Evolutionary conservation across 2,888 invertebrate genomes (phyloP).

Genomic region (Pachymerium ferrugineum): DNA sequence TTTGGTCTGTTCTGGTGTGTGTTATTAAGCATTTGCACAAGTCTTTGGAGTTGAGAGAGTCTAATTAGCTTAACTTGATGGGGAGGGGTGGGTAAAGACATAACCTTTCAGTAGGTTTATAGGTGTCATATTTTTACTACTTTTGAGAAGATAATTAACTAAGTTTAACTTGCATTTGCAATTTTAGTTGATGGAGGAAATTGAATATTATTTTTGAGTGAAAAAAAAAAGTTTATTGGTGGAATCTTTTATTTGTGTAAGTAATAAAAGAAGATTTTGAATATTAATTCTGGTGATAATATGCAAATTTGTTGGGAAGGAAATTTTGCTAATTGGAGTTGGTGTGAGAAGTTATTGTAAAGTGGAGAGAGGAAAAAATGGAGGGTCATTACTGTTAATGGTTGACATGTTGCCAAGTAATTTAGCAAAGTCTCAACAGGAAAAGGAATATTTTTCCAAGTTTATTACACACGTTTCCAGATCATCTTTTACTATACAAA

Average conservation of each 20-base stretch:
- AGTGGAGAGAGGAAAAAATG: background rate
- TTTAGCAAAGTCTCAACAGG: background rate
- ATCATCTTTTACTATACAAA: background rate
- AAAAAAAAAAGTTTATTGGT: no score
- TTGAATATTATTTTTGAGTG: no score
- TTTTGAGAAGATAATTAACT: background rate
- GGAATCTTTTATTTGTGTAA: background rate
- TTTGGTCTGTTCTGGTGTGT: no score
- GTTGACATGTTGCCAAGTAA: slow-evolving; percentile 7
- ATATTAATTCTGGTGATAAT: background rate
- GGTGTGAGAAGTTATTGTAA: background rate
- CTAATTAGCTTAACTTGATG: slow-evolving; percentile 6
- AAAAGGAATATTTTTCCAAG: background rate
- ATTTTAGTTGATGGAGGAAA: background rate
- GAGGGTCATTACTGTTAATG: background rate
- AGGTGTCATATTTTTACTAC: background rate
- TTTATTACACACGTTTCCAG: background rate
- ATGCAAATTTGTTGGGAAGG: background rate
- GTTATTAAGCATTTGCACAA: no score
- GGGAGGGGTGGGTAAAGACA: background rate
- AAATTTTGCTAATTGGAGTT: background rate
- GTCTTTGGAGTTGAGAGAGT: background rate
- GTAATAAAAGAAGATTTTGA: background rate
- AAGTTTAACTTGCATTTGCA: background rate
- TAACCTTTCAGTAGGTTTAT: background rate